phyloP scores from a whole-genome alignment of 2,888 invertebrate species.

The Platypus cylindrus region DNA sequence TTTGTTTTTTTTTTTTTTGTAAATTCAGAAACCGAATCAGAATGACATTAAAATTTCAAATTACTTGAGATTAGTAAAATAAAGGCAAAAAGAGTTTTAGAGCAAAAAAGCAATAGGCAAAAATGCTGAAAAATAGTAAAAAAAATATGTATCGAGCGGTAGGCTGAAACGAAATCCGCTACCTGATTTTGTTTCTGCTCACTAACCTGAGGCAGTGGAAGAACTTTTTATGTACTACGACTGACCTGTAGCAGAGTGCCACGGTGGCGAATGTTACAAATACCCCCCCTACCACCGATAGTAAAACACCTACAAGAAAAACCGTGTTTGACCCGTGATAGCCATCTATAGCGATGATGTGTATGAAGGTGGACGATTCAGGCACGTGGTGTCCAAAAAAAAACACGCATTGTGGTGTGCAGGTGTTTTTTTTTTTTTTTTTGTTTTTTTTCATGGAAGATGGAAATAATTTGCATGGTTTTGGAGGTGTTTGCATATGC shows the following conservation, averaged over 20 bases:
- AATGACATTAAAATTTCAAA: too few species aligned
- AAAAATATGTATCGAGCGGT: constrained; percentile 23
- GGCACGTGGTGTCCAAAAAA: too few species aligned
- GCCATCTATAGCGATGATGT: constrained; percentile 67
- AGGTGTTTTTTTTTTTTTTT: too few species aligned
- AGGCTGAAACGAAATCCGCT: constrained; percentile 40
- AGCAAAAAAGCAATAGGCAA: constrained; percentile 1
- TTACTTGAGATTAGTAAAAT: too few species aligned
- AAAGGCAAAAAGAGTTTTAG: too few species aligned
- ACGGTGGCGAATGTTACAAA: constrained; percentile 97
- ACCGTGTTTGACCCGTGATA: constrained; percentile 96
- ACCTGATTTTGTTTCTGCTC: constrained; percentile 63
- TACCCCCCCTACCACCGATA: constrained; percentile 98
- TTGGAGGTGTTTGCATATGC: constrained; percentile 3
- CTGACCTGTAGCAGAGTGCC: constrained; percentile 99
- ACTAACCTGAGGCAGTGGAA: constrained; percentile 98
- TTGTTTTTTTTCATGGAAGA: too few species aligned
- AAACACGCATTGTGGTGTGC: too few species aligned
- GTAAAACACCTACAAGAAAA: constrained; percentile 94
- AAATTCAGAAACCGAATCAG: too few species aligned
- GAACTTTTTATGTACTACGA: constrained; percentile 98
- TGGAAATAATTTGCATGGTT: background rate
- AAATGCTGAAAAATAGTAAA: constrained; percentile 4
- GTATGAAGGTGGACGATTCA: too few species aligned
- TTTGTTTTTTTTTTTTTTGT: too few species aligned